Evolutionary conservation across 2,113 vertebrate species (phyloP), one percentile per base, ranked within the genome.

Genomic region (Chionodraco myersi): DNA sequence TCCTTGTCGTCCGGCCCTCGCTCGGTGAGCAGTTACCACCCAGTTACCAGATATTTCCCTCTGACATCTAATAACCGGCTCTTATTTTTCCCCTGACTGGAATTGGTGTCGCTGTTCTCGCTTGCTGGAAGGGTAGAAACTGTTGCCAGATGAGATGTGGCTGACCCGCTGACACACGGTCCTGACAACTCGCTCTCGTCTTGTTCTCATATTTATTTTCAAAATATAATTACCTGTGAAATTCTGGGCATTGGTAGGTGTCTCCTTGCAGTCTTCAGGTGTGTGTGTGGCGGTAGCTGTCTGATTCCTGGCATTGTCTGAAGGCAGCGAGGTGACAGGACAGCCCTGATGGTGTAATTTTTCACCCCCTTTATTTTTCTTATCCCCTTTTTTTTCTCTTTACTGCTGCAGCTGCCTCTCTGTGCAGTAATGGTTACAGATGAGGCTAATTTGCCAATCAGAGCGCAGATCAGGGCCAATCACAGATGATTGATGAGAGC

Each of bases 71-170:
- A 86, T 79, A 84, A 88, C 15, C 18, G 23, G 26, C 83, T 63
- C 61, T 57, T 77, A 72, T 82, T 84, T 80, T 51, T 48, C 73
- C 74, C 70, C 41, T 41, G n/a, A 61, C 63, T 47, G 62, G 67
- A 58, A 67, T 54, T 66, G 75, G 66, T 34, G 41, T 67, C 63
- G 63, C 64, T 65, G 67, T 41, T 80, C 76, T 72, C 21, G 4
- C 51, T 41, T 62, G 63, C 77, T 23, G 73, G 18, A 58, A 47
- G 15, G 21, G 81, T 45, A 75, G 77, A 90, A 90, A 90, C 83
- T 13, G 83, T 85, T 91, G 88, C 91, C 91, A 92, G 91, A 91
- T 92, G 89, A 91, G 82, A 86, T 77, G 91, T 34, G 65, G 62
- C 70, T 82, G 83, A 90, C 86, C 86, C 14, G 58, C 86, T 79